Conservation (phyloP, 2,113 vertebrate genomes). For the Orcinus orca region DNA sequence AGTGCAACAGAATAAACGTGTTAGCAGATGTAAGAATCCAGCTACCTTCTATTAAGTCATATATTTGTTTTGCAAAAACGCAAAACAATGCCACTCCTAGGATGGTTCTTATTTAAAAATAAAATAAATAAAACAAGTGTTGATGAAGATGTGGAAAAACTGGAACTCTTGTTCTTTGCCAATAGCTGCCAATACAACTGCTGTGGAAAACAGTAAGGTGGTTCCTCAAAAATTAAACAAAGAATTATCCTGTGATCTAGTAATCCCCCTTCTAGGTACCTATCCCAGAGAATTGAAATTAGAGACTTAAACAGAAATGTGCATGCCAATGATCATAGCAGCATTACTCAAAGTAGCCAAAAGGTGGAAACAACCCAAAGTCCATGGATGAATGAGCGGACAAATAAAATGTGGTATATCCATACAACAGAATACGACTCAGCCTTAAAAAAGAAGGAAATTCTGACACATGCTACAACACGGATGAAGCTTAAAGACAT, state of each 20-base stretch:
- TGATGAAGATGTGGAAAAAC: not conserved
- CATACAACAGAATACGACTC: not conserved
- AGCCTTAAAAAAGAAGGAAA: not conserved
- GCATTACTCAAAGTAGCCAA: not conserved
- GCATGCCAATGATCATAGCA: not conserved
- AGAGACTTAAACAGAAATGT: not conserved
- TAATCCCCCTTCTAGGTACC: not conserved
- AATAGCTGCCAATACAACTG: not conserved
- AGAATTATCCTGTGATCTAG: not conserved
- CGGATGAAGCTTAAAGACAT: not conserved
- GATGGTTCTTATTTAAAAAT: not conserved
- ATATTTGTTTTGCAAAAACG: not conserved
- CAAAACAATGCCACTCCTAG: not conserved
- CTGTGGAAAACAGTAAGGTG: not conserved
- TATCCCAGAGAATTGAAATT: not conserved
- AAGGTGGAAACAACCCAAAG: not conserved
- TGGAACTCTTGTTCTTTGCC: not conserved
- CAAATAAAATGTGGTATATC: not conserved
- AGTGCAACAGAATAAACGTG: constrained; percentile 3
- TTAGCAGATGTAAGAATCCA: not conserved
- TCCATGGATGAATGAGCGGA: not conserved
- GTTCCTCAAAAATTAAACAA: constrained; percentile 12
- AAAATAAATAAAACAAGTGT: not conserved
- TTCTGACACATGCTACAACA: not conserved
- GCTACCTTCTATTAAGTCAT: constrained; percentile 9